Base-by-base conservation (phyloP, 2,113 vertebrate species). In the Anhinga rufa region DNA sequence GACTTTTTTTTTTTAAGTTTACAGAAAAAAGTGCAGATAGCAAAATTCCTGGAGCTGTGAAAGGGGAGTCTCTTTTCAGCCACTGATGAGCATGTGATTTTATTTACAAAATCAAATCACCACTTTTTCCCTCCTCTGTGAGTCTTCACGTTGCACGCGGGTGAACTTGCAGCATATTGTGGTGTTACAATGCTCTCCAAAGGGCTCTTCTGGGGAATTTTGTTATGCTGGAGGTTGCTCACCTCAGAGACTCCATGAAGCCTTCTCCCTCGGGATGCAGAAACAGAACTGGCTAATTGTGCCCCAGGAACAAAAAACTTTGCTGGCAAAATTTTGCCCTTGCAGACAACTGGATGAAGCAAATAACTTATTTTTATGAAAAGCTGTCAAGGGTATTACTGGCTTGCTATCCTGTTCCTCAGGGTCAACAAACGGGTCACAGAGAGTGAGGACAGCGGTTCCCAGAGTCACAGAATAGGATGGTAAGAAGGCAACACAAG, bases 41-140 rank as follows among this genome's bases (percentile, higher is more conserved):
- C 42, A 89, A 90, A 95, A 82, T 94, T 86, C 68, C 89, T 79
- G 24, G 68, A 95, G 78, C 60, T 86, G 81, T 74, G 71, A 96
- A 93, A 93, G 52, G 32, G 84, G 79, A 93, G 17, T 48, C 28
- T 94, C 71, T 86, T 70, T 95, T 79, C 54, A 77, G 88, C 28
- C 91, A 74, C 76, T 38, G 82, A 93, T 94, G 86, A 83, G 51
- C 85, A 78, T 68, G 81, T 82, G 62, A 88, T 93, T 83, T 82
- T 85, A 94, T 83, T 92, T 90, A 94, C 49, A 86, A 90, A 96
- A 94, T 74, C 66, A 77, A 86, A 90, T 86, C 12, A 15, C 12
- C 29, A 74, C 46, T 85, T 89, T 75, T 16, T 26, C 34, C n/a
- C 51, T 91, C 20, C 20, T 92, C 86, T 48, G n/a, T 58, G 26